Base-by-base conservation (phyloP, 2,797 vertebrate genomes). In the Mallotus villosus region DNA sequence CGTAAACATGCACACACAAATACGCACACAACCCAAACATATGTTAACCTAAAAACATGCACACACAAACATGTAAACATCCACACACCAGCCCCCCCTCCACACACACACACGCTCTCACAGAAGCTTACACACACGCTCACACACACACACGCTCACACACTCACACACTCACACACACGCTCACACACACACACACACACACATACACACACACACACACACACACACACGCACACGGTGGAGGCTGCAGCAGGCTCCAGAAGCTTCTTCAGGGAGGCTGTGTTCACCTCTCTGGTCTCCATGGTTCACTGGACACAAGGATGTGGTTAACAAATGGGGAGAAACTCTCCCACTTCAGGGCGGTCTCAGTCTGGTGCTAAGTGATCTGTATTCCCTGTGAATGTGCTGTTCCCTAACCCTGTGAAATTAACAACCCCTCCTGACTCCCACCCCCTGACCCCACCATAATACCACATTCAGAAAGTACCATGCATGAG, bases 391-490 rank as follows among this genome's bases (percentile, higher is more conserved):
- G 97, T 99, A 97, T 97, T 99, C 96, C 95, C 94, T 87, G 91
- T 93, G 95, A 98, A 97, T 98, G 95, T 95, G 95, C 95, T 94
- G 95, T 95, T 96, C 95, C 96, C 95, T 99, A 98, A 99, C 98
- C 98, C 98, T 97, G 97, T 99, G 98, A 99, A 99, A 99, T 99
- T 98, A 99, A 99, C 95, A 98, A 94, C 95, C 96, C 95, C 96
- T 97, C 94, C 96, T 96, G 95, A 96, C 95, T 95, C 94, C 92
- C 89, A 87, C 92, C 93, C 92, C 89, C 82, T 86, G 94, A 99
- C 97, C 97, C 94, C 82, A 93, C 93, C 95, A 95, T 97, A 99
- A 99, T 97, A 96, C 96, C 95, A 90, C 95, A 98, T 97, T 97
- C 97, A 95, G 93, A 95, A 95, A 95, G 94, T 94, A 95, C 93